phyloP scores from a whole-genome alignment of 23 tunicate genomes.

The Diplosoma virens region DNA sequence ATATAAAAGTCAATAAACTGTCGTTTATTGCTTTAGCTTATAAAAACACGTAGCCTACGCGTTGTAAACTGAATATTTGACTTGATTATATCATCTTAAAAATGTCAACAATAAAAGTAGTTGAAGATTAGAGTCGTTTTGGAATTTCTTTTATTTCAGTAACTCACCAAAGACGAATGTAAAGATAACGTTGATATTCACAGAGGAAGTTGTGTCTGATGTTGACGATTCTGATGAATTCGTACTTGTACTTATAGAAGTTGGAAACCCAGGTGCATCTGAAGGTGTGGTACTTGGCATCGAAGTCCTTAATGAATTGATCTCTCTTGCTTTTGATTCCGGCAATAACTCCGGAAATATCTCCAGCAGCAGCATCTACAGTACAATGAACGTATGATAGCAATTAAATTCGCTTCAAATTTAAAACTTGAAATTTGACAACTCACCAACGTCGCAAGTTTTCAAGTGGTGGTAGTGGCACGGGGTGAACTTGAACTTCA shows the following conservation, averaged over 20 bases:
- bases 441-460: slow-evolving; percentile 47
- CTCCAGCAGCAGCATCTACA: slow-evolving; percentile 18
- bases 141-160: background rate
- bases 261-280: slow-evolving; percentile 25
- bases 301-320: background rate
- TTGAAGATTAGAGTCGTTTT: background rate
- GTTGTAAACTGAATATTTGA: too few relatives aligned
- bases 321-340: slow-evolving; percentile 30
- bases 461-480: slow-evolving; percentile 31
- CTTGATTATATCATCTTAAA: too few relatives aligned
- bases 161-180: slow-evolving; percentile 5
- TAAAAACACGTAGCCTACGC: too few relatives aligned
- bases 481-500: slow-evolving; percentile 18
- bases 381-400: background rate
- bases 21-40: too few relatives aligned
- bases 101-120: too few relatives aligned
- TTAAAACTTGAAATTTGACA: background rate
- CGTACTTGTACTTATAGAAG: slow-evolving; percentile 21
- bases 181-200: background rate
- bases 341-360: slow-evolving; percentile 5
- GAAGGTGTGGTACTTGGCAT: slow-evolving; percentile 20
- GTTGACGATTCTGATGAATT: slow-evolving; percentile 9
- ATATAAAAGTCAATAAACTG: too few relatives aligned
- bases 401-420: background rate
- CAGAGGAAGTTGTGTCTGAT: slow-evolving; percentile 36